phyloP scores from a whole-genome alignment of 1,140 invertebrate genomes.

The Archivesica marissinica region DNA sequence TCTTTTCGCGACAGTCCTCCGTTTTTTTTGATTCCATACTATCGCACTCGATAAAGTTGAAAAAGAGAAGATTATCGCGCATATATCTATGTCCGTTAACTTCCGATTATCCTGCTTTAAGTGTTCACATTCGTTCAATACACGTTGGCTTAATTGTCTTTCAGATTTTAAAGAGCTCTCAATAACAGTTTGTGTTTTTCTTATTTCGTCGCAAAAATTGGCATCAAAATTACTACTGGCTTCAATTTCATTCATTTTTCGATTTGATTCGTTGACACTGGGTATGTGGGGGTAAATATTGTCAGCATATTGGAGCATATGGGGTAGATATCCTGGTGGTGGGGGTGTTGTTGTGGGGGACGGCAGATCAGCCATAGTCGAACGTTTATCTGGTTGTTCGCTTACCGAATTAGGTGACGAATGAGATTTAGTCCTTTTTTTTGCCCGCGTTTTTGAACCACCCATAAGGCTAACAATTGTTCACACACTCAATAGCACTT shows the following conservation, averaged over 20 bases:
- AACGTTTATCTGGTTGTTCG: background rate
- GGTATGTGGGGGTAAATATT: background rate
- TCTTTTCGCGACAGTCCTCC: slow-evolving; percentile 2
- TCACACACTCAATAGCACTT: background rate
- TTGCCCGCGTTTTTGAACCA: background rate
- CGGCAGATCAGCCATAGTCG: background rate
- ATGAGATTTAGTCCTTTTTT: background rate
- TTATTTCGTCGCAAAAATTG: slow-evolving; percentile 23
- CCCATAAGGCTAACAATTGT: background rate
- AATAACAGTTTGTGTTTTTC: slow-evolving; percentile 8
- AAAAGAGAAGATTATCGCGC: slow-evolving; percentile 16
- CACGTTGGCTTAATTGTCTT: background rate
- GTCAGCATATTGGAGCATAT: background rate
- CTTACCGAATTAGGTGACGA: background rate
- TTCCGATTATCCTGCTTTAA: background rate
- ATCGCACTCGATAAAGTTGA: background rate
- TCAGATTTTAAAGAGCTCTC: background rate
- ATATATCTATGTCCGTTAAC: slow-evolving; percentile 2
- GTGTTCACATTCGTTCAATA: background rate
- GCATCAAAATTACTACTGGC: slow-evolving; percentile 10
- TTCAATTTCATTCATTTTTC: slow-evolving; percentile 37
- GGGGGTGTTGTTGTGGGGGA: background rate
- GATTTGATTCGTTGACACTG: too few species aligned
- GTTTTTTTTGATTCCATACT: background rate
- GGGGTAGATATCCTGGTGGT: background rate